Base-by-base conservation (phyloP, 2,888 invertebrate genomes). In the Patella caerulea region DNA sequence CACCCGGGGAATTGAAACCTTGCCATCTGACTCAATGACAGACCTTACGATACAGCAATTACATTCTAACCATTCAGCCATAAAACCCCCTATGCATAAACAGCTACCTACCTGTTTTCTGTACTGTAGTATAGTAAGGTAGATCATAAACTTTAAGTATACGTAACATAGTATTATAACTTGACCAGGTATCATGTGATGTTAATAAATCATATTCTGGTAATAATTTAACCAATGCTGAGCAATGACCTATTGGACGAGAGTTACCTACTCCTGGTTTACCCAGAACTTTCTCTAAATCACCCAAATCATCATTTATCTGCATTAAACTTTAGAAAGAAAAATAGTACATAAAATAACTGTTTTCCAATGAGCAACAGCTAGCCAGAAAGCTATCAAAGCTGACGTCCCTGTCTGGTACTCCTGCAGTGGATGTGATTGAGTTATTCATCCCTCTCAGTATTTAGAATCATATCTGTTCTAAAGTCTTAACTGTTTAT, bases 141-240 rank as follows among this genome's bases (percentile, higher is more conserved):
- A 98, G 94, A 86, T 95, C 95, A 92, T 97, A 97, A 78, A 94
- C 94, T 91, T 97, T 97, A 87, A 96, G 93, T 55, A 97, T 94
- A 78, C 96, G 94, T 79, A 96, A 93, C 97, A 97, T 97, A 82
- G 94, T 94, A 54, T 94, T 93, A 89, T 95, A 97, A 81, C 95
- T 95, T 88, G 94, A 95, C 91, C 95, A 96, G 4, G 95, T 95
- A 87, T 95, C 96, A 89, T 97, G 97, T 0, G 95, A 95, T 24
- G 96, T 93, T 80, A 94, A 95, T 53, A 97, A 88, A 84, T 93
- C 91, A 52, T 82, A 81, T 80, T 92, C 91, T 79, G 93, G 93
- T 69, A 94, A 91, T 73, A 94, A 81, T 88, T 95, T 95, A 80
- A 95, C 91, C 83, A 95, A 93, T 71, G 94, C 95, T 86, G 94